Evolutionary conservation across 1,140 invertebrate species (phyloP), one percentile per base, ranked within the genome.

Genomic region (Ectropis grisescens): DNA sequence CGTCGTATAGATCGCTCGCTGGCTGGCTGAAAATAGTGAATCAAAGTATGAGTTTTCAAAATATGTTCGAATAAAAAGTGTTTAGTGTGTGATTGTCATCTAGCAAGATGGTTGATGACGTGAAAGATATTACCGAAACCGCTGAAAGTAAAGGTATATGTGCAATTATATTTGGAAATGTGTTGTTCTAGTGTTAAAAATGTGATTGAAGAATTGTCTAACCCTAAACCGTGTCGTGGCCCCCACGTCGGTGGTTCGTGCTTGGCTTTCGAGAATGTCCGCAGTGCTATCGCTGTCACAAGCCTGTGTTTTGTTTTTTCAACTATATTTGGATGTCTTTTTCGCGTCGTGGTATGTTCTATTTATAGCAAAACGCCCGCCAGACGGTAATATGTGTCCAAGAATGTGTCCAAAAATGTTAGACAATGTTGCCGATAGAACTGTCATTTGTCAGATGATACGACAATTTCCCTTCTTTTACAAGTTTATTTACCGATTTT

Each of bases 41-140:
- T 64, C 61, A 42, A 74, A 80, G 65, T 79, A 75, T 75, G 74
- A 76, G 69, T 76, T 74, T 75, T 70, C 71, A 62, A 80, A 78
- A 80, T 74, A 79, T 80, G 75, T 72, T 80, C 69, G 69, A 80
- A 76, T 76, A 80, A 76, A 72, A 76, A 80, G 71, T 79, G 74
- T 57, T 58, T 57, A 75, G 71, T 76, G 69, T 68, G 65, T 74
- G 70, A 76, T 66, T 74, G 69, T 79, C 74, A 76, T 70, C 71
- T 47, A 68, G 74, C 74, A 79, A 79, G 67, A 79, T 79, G 74
- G 74, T 76, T 74, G 71, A 76, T 76, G 74, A 79, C 74, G 74
- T 76, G 74, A 76, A 68, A 72, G 62, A 79, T 70, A 67, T 74
- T 64, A 68, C 60, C 55, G 74, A 79, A 79, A 79, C 74, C 69